Conservation (phyloP, 2,797 vertebrate genomes). For the Takifugu ocellatus region DNA sequence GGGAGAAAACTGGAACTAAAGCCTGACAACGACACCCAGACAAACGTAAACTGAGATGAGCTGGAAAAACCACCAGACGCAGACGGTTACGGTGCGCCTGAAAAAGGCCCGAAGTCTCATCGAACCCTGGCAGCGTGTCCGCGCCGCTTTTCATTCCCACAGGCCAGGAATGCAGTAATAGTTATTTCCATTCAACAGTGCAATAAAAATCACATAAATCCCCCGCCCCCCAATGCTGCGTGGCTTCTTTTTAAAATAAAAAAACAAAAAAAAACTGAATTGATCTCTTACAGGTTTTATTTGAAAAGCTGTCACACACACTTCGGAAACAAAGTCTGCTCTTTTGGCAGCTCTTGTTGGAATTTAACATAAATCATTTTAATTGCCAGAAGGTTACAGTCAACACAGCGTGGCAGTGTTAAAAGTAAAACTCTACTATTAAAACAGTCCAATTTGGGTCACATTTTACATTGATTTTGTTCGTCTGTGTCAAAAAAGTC, state of each 20-base stretch:
- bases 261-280: conserved; percentile 30
- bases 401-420: neutral
- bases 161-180: conserved; percentile 27
- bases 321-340: conserved; percentile 12
- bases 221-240: conserved; percentile 32
- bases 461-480: too few relatives aligned
- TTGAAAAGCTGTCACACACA: conserved; percentile 12
- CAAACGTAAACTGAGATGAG: conserved; percentile 42
- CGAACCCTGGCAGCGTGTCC: conserved; percentile 27
- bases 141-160: conserved; percentile 46
- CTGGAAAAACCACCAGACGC: conserved; percentile 50
- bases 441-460: neutral
- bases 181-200: conserved; percentile 53
- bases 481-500: too few relatives aligned
- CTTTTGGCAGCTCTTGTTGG: conserved; percentile 10
- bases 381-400: neutral
- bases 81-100: conserved; percentile 31
- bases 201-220: conserved; percentile 54
- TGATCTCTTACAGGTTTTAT: conserved; percentile 13
- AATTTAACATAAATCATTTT: conserved; percentile 20
- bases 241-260: neutral
- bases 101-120: conserved; percentile 48
- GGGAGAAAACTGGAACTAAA: conserved; percentile 95
- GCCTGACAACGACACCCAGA: conserved; percentile 72
- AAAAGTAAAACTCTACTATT: neutral